Conservation (phyloP, 2,797 vertebrate species). For the Tangara arthus region DNA sequence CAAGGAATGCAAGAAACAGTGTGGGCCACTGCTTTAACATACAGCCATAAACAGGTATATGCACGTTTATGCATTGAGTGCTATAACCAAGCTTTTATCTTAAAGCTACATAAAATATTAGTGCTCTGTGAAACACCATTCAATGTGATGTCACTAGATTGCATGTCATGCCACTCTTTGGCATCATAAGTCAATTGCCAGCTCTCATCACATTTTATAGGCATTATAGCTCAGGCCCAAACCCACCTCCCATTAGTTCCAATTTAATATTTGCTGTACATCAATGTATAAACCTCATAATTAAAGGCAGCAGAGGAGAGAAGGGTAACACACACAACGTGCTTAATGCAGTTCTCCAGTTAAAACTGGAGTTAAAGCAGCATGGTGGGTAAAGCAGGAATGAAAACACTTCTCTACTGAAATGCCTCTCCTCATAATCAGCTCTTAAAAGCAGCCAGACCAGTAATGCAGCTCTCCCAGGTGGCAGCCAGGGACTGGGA, state of each 20-base stretch:
- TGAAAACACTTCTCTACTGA: neutral
- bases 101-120: neutral
- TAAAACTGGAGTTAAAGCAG: neutral
- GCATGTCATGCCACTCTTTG: neutral
- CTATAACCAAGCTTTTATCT: neutral
- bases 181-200: neutral
- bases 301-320: neutral
- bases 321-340: neutral
- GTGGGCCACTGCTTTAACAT: neutral
- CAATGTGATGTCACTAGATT: neutral
- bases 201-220: neutral
- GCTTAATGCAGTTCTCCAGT: neutral
- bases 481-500: neutral
- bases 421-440: neutral
- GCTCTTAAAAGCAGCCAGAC: neutral
- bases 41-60: neutral
- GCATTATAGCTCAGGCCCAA: neutral
- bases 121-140: neutral
- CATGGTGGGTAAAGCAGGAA: neutral
- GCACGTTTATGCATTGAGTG: neutral
- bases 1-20: neutral
- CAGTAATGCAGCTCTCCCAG: neutral
- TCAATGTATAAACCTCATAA: neutral
- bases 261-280: neutral
- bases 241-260: neutral